These are phyloP conservation scores for Tipula vernalis DNA, from an alignment of 2,888 invertebrate genomes.

Conservation along the genomic window DNA sequence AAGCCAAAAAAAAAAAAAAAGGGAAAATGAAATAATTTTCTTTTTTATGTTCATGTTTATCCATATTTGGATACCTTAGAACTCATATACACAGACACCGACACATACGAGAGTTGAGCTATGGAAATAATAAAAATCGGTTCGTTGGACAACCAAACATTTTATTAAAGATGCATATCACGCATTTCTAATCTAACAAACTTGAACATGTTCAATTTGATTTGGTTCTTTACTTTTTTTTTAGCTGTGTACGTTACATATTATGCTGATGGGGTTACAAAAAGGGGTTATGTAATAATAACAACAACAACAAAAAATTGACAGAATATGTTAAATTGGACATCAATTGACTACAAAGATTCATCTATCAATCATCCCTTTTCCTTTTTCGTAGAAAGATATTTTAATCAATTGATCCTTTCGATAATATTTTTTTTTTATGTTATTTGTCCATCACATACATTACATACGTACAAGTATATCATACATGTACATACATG, in stretches of 20 bases:
- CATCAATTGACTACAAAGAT: background rate
- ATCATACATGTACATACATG: background rate
- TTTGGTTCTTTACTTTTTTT: background rate
- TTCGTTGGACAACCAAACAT: background rate
- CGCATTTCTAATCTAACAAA: background rate
- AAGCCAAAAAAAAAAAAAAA: background rate
- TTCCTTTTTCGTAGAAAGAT: background rate
- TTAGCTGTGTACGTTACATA: background rate
- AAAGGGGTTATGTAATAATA: background rate
- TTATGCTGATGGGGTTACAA: background rate
- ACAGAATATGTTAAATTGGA: background rate
- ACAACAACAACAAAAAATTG: background rate
- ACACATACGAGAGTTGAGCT: background rate
- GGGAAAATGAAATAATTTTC: background rate
- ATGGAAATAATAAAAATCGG: constrained; percentile 4
- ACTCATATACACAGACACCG: background rate
- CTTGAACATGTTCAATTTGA: background rate
- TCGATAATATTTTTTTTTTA: background rate
- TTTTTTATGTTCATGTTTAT: background rate
- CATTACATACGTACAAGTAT: background rate
- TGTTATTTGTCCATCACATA: background rate
- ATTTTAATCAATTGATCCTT: background rate
- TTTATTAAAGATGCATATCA: background rate
- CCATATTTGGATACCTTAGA: background rate
- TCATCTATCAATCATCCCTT: background rate